Base-by-base conservation (phyloP, 2,797 vertebrate genomes). In the Mormyrops boulengeri region DNA sequence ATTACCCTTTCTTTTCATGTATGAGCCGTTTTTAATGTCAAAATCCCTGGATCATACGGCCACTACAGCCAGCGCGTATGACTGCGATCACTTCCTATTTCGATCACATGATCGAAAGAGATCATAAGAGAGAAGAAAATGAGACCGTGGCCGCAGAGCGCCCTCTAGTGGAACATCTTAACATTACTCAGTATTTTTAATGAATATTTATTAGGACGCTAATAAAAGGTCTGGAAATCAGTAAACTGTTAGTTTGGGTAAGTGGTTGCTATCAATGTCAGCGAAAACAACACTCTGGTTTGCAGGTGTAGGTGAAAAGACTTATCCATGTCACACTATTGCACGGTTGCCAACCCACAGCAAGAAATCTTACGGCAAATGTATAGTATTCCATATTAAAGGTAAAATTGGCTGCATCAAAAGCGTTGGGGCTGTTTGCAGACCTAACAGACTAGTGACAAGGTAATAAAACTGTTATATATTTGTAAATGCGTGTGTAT, bases 1-100 rank as follows among this genome's bases (percentile, higher is more conserved):
- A 11, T 93, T 92, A 30, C 92, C 90, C 90, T 91, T 94, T 90
- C 89, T 94, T 66, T 90, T 95, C 92, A 94, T 89, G 60, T 57
- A 90, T 80, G 89, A 87, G 85, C 26, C n/a, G 2, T 26, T 19
- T 60, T 53, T 88, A 9, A 34, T 41, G 73, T n/a, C 38, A 80
- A 9, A 80, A 41, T 9, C 38, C 73, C 34, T 41, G 11, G 34
- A 66, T 3, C 60, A 30, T 30, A 12, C 60, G n/a, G 8, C 8
- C 60, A 62, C 22, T 62, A 14, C 38, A 80, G 73, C 17, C 12
- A 80, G 82, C 5, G 2, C 5, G 22, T 52, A n/a, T 8, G 44
- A 11, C 82, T 50, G 8, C 4, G 47, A 4, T 52, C 44, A 53
- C 91, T 91, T 93, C 92, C 92, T 92, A 89, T 92, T 92, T 73